phyloP scores from a whole-genome alignment of 2,113 vertebrate genomes.

The Arvicanthis niloticus region DNA sequence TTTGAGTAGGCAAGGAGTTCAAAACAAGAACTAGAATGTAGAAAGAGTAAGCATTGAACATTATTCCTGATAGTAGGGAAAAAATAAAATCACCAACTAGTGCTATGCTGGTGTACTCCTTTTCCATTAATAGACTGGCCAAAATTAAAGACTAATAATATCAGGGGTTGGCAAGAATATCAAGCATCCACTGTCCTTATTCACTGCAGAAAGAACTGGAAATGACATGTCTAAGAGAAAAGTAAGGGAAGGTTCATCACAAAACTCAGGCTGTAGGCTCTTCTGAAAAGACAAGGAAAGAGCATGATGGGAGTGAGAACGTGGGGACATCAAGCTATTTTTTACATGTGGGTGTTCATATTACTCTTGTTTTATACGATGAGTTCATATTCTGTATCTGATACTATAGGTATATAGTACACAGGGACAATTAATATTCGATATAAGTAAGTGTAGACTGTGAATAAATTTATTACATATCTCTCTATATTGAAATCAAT shows the following conservation, averaged over 20 bases:
- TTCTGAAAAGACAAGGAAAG: not conserved
- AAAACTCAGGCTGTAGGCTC: not conserved
- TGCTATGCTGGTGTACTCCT: not conserved
- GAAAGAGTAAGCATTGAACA: constrained; percentile 32
- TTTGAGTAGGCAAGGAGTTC: not conserved
- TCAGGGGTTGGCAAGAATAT: not conserved
- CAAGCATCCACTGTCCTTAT: not conserved
- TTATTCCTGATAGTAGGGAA: not conserved
- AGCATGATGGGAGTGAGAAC: not conserved
- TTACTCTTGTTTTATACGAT: not conserved
- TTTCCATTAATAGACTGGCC: not conserved
- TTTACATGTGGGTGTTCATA: not conserved
- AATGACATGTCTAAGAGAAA: not conserved
- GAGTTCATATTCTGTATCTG: not conserved
- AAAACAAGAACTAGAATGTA: constrained; percentile 35
- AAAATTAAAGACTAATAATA: not conserved
- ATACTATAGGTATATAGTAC: not conserved
- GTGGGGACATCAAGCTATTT: not conserved
- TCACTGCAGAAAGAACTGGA: no score
- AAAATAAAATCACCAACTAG: not conserved
- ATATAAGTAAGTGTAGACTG: not conserved
- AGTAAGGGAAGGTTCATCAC: not conserved
- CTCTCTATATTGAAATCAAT: not conserved
- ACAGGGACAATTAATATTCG: not conserved
- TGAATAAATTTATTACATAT: not conserved